These are phyloP conservation scores for Peromyscus attwateri DNA, from an alignment of 2,797 vertebrate species.

Conservation along the genomic window DNA sequence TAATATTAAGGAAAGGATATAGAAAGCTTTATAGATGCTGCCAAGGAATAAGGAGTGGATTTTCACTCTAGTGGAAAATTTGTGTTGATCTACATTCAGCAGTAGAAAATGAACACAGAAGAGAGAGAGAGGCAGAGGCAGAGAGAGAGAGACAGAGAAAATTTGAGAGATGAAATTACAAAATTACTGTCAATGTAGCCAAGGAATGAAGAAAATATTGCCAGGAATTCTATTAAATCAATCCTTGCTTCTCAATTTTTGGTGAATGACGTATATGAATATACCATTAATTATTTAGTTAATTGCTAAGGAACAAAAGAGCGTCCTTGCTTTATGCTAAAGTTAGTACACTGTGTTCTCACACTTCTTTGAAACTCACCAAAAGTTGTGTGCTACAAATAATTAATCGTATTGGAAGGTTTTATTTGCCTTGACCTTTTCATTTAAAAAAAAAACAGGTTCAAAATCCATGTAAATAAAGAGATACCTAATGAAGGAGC, in stretches of 20 bases:
- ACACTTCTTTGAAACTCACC: not conserved
- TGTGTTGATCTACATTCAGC: slow-evolving; percentile 60
- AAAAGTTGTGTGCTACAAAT: not conserved
- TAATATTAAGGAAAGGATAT: slow-evolving; percentile 41
- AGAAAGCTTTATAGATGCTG: slow-evolving; percentile 44
- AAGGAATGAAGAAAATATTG: not conserved
- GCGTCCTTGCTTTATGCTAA: not conserved
- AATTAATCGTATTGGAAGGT: not conserved
- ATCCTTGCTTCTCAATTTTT: not conserved
- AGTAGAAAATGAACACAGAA: slow-evolving; percentile 45
- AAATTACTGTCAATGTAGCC: not conserved
- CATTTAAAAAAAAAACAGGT: not conserved
- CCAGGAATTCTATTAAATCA: not conserved
- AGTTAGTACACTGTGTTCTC: not conserved
- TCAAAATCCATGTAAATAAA: not conserved
- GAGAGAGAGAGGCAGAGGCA: too few relatives aligned
- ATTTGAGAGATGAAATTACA: not conserved
- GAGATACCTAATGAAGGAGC: not conserved
- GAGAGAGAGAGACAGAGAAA: not conserved
- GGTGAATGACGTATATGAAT: not conserved
- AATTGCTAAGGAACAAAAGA: not conserved
- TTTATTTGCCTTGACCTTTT: not conserved
- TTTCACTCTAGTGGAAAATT: slow-evolving; percentile 51
- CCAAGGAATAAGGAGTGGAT: slow-evolving; percentile 50
- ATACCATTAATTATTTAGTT: not conserved